Conservation (phyloP, 1,140 invertebrate genomes). For the Trichonephila clavipes region DNA sequence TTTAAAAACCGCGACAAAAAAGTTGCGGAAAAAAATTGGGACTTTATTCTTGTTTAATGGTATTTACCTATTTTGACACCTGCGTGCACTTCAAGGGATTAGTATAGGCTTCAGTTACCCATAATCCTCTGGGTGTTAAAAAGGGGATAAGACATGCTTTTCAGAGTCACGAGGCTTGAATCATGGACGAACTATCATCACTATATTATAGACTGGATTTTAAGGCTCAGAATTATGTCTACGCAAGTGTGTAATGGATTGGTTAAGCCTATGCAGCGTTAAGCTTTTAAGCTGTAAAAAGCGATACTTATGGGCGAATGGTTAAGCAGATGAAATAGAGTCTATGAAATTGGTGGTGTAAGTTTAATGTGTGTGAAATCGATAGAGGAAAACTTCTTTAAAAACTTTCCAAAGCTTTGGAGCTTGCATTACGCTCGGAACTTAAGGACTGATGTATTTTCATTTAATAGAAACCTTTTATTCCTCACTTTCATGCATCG, state of each 20-base stretch:
- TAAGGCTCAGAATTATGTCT: slow-evolving; percentile 20
- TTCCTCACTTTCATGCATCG: too few species aligned
- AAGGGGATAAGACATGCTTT: slow-evolving; percentile 67
- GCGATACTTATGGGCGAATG: slow-evolving; percentile 5
- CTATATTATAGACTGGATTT: slow-evolving; percentile 64
- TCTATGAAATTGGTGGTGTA: neutral
- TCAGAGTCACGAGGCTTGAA: slow-evolving; percentile 67
- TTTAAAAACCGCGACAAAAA: slow-evolving; percentile 56
- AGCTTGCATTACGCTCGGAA: too few species aligned
- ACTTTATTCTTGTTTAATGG: slow-evolving; percentile 30
- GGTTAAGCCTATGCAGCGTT: slow-evolving; percentile 17
- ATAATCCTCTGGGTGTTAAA: slow-evolving; percentile 48
- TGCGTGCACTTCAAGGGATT: slow-evolving; percentile 64
- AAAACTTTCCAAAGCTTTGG: too few species aligned
- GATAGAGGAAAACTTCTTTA: too few species aligned
- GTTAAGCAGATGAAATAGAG: neutral
- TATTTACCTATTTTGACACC: slow-evolving; percentile 75
- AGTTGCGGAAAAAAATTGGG: neutral
- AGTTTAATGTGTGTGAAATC: too few species aligned
- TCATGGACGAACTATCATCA: slow-evolving; percentile 55
- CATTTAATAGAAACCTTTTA: too few species aligned
- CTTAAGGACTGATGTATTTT: too few species aligned
- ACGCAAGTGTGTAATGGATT: slow-evolving; percentile 61
- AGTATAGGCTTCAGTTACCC: slow-evolving; percentile 61
- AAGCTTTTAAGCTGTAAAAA: slow-evolving; percentile 34